Conservation (phyloP, 2,888 invertebrate species). For the Chesias legatella region DNA sequence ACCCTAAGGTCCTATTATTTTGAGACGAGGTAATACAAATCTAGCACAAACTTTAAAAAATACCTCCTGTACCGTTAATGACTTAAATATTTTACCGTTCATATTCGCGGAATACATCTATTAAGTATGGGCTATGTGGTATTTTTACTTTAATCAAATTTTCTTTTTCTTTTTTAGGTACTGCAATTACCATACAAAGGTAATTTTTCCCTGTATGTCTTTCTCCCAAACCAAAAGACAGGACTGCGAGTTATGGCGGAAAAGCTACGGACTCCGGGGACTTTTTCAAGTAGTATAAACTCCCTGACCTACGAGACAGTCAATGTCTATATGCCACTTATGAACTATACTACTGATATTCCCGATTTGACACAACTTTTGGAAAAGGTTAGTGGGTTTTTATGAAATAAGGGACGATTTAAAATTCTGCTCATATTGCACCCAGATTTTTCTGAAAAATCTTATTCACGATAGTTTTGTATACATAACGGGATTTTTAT, state of each 20-base stretch:
- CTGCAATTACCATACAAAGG: slow-evolving; percentile 39
- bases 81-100: too few species aligned
- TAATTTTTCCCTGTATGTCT: slow-evolving; percentile 31
- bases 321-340: slow-evolving; percentile 35
- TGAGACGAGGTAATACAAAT: too few species aligned
- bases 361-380: slow-evolving; percentile 33
- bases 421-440: too few species aligned
- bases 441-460: too few species aligned
- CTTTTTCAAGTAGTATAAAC: slow-evolving; percentile 17
- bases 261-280: slow-evolving; percentile 20
- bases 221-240: slow-evolving; percentile 35
- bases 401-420: background rate
- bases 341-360: slow-evolving; percentile 27
- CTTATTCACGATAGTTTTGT: too few species aligned
- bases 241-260: slow-evolving; percentile 24
- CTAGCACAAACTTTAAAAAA: too few species aligned
- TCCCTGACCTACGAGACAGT: slow-evolving; percentile 20
- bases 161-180: slow-evolving; percentile 32
- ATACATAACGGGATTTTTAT: too few species aligned
- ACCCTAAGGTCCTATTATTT: too few species aligned
- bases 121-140: too few species aligned
- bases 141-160: background rate
- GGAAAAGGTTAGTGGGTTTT: slow-evolving; percentile 31
- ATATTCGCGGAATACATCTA: too few species aligned
- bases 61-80: too few species aligned